Evolutionary conservation across 2,888 invertebrate genomes (phyloP).

Genomic region (Acleris laterana): DNA sequence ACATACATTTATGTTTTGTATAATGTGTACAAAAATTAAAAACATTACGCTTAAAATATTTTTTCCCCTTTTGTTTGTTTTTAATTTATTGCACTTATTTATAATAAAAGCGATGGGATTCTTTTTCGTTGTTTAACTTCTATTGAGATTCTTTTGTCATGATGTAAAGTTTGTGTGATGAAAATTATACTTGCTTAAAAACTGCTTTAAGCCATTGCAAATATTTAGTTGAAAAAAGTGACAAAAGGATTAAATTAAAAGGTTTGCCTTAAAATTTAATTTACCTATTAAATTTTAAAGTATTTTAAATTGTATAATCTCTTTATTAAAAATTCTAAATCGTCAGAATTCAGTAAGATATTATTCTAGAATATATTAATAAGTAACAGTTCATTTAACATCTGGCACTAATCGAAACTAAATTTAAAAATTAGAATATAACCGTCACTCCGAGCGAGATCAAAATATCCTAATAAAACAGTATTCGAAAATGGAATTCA

Average conservation of each 20-base stretch:
- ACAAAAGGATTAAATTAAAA: constrained; percentile 4
- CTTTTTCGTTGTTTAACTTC: constrained; percentile 26
- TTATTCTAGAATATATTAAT: constrained; percentile 44
- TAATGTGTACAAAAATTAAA: neutral
- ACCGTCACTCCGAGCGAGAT: constrained; percentile 37
- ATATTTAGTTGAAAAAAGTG: neutral
- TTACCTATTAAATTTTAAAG: constrained; percentile 29
- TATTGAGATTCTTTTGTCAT: constrained; percentile 31
- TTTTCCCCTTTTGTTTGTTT: constrained; percentile 13
- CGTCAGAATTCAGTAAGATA: constrained; percentile 27
- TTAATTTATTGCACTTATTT: constrained; percentile 15
- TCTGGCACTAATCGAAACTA: constrained; percentile 63
- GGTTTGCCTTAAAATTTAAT: constrained; percentile 6
- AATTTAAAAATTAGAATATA: constrained; percentile 39
- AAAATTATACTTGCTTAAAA: neutral
- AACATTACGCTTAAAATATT: constrained; percentile 1
- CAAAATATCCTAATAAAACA: constrained; percentile 22
- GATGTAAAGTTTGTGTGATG: constrained; percentile 1
- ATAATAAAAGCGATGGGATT: constrained; percentile 26
- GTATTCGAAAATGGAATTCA: neutral
- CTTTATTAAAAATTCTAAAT: constrained; percentile 34
- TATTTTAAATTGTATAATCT: constrained; percentile 32
- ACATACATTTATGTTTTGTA: neutral
- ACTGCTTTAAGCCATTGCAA: constrained; percentile 3
- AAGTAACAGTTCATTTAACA: constrained; percentile 61